Conservation (phyloP, 2,888 invertebrate genomes). For the Mystacides longicornis region DNA sequence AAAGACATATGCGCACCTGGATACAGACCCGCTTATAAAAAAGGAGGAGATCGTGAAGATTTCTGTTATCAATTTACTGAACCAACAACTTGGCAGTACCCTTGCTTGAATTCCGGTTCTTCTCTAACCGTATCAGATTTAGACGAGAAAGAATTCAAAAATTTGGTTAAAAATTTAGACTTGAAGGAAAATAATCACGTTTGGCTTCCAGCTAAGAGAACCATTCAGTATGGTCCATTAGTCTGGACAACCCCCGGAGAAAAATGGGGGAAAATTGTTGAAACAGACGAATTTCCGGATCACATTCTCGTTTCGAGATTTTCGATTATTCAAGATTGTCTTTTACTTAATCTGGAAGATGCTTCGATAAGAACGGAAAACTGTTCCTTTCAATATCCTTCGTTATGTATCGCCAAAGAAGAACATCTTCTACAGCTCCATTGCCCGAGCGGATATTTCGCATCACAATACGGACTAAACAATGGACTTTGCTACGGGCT, state of each 20-base stretch:
- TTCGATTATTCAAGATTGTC: constrained; percentile 35
- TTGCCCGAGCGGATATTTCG: constrained; percentile 39
- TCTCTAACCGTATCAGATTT: constrained; percentile 40
- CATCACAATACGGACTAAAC: constrained; percentile 29
- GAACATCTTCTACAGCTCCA: constrained; percentile 35
- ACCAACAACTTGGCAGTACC: constrained; percentile 35
- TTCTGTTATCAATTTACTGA: constrained; percentile 38
- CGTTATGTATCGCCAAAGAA: constrained; percentile 40
- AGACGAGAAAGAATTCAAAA: constrained; percentile 31
- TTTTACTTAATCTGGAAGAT: constrained; percentile 35
- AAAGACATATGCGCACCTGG: constrained; percentile 35
- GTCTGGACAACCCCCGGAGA: constrained; percentile 45
- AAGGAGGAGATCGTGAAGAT: constrained; percentile 30
- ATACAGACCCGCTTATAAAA: constrained; percentile 33
- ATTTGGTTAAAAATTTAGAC: constrained; percentile 31
- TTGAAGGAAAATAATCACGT: constrained; percentile 30
- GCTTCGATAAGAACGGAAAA: constrained; percentile 32
- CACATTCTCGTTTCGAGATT: constrained; percentile 25
- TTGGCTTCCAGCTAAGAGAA: constrained; percentile 47
- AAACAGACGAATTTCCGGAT: constrained; percentile 23
- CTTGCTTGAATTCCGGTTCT: constrained; percentile 40
- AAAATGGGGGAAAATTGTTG: constrained; percentile 31
- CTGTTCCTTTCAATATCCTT: constrained; percentile 36
- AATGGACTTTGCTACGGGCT: constrained; percentile 17
- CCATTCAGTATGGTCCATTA: constrained; percentile 39